Percentiles rank a stretch among this genome's conserved stretches.
Conservation (phyloP, 1,140 invertebrate species). For the Drosophila chauvacae region DNA sequence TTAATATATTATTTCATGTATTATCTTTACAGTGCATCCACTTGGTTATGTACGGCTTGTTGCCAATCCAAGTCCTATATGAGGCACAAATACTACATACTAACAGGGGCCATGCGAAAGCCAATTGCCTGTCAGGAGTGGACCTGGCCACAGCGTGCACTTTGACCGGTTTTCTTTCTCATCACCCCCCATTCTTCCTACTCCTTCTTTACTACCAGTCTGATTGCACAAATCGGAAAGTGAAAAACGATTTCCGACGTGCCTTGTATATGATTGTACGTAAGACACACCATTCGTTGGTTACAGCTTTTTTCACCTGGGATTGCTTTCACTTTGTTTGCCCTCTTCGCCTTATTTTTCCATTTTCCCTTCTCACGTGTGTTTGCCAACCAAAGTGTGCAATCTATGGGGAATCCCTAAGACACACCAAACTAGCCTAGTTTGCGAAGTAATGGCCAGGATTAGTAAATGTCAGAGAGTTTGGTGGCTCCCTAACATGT, state of each 20-base stretch:
- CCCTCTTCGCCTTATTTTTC: background rate
- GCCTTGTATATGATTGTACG: background rate
- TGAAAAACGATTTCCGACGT: constrained; percentile 46
- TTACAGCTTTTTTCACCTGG: constrained; percentile 19
- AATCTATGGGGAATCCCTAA: background rate
- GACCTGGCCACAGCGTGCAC: constrained; percentile 32
- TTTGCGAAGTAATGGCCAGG: background rate
- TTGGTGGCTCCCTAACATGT: background rate
- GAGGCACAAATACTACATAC: background rate
- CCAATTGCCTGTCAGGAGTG: constrained; percentile 50
- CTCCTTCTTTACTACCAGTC: background rate
- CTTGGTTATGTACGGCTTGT: background rate
- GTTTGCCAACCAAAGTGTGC: constrained; percentile 4
- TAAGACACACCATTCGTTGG: constrained; percentile 3
- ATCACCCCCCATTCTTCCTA: background rate
- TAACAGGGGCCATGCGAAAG: constrained; percentile 33
- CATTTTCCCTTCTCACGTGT: background rate
- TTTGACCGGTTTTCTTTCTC: constrained; percentile 12
- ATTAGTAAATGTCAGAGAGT: background rate
- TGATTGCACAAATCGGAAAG: constrained; percentile 45
- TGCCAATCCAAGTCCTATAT: background rate
- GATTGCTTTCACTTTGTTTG: constrained; percentile 17
- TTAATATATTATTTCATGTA: background rate
- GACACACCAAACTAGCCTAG: background rate
- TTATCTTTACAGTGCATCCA: constrained; percentile 1